These are phyloP conservation scores for Cheilinus undulatus DNA, from an alignment of 2,113 vertebrate genomes.

Conservation along the genomic window DNA sequence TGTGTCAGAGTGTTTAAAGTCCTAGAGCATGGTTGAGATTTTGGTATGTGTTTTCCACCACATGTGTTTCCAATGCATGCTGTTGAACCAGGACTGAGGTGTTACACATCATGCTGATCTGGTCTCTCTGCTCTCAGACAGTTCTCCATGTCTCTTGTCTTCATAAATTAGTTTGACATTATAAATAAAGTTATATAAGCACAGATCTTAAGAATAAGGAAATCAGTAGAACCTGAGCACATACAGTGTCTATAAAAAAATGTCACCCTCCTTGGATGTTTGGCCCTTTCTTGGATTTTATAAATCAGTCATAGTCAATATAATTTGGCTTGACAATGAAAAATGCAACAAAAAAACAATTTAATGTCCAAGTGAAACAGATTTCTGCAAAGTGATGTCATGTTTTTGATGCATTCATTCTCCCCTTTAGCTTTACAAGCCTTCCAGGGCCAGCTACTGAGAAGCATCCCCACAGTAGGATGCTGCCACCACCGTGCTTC, in stretches of 20 bases:
- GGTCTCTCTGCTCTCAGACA: conserved; percentile 30
- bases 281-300: no score
- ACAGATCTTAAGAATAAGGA: conserved; percentile 3
- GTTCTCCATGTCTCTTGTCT: conserved; percentile 19
- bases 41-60: conserved; percentile 26
- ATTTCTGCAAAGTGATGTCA: no score
- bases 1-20: background rate
- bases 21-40: conserved; percentile 10
- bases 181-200: conserved; percentile 11
- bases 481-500: no score
- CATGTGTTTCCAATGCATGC: conserved; percentile 44
- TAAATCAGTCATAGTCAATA: no score
- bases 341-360: no score
- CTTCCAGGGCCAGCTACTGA: no score
- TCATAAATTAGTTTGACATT: background rate
- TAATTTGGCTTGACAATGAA: no score
- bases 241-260: background rate
- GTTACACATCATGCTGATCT: conserved; percentile 8
- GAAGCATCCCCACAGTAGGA: no score
- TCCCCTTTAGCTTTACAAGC: no score
- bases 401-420: no score
- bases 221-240: background rate
- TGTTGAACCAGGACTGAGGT: conserved; percentile 13
- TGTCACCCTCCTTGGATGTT: no score
- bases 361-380: no score